Evolutionary conservation across 2,888 invertebrate genomes (phyloP), one percentile per base, ranked within the genome.

Genomic region (Drepanosiphum platanoidis): DNA sequence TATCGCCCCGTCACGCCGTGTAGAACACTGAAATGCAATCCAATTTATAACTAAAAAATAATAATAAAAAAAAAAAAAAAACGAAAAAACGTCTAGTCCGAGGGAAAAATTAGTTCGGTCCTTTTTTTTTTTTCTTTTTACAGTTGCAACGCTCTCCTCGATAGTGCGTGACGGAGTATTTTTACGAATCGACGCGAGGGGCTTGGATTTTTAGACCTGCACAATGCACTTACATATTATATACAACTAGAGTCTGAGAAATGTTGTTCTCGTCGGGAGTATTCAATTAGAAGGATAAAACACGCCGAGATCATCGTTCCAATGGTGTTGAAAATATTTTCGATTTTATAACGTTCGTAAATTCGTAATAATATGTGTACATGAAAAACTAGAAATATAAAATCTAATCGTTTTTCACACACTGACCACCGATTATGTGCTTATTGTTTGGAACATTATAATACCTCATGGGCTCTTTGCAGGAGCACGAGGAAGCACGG

Each of bases 21-120:
- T 27, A 68, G 46, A 77, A 84, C 84, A 84, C 77, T n/a, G 84
- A 84, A 84, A 84, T 34, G 52, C 84, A 84, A 84, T 84, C 77
- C 84, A 39, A 84, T 84, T 77, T 84, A 84, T 77, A 68, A 68
- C 84, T 22, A 68, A 83, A 83, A 74, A 66, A 39, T 3, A 39
- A 7, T 8, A 13, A 68, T 34, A 75, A 75, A 68, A 18, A 66
- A 42, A 22, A 64, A 78, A 78, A 30, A 39, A 81, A 66, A 58
- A 52, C 61, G 32, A 72, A 74, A 81, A 84, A 75, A 68, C 74
- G 18, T 71, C 81, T 61, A 52, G 68, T 75, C 75, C 68, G 52
- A 68, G 84, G 75, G 68, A 75, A 84, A 75, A 84, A 77, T 77
- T 75, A 75, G 83, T 77, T 75, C 30, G 75, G 46, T 77, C 77